Conservation (phyloP, 2,888 invertebrate genomes). For the Meliscaeva auricollis region DNA sequence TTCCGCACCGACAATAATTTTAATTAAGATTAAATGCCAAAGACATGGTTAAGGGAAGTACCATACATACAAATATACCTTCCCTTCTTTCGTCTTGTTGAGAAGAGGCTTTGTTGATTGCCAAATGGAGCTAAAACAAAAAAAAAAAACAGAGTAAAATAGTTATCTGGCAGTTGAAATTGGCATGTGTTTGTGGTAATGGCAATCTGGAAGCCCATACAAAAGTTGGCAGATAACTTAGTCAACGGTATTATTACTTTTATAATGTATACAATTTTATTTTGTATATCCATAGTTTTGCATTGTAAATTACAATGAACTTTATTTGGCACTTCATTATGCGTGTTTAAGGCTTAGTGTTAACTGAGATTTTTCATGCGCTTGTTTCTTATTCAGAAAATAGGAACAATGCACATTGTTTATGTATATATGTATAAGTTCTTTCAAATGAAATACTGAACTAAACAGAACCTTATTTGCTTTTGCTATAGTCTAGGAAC, state of each 20-base stretch:
- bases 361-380: conserved; percentile 11
- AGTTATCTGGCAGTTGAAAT: conserved; percentile 17
- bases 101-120: conserved; percentile 9
- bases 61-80: background rate
- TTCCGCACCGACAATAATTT: conserved; percentile 69
- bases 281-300: background rate
- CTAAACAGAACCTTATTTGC: conserved; percentile 19
- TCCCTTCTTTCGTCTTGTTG: background rate
- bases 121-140: conserved; percentile 18
- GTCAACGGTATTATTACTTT: conserved; percentile 7
- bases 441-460: background rate
- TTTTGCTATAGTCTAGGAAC: background rate
- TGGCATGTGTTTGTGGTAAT: conserved; percentile 31
- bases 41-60: conserved; percentile 53
- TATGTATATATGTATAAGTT: background rate
- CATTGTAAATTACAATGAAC: background rate
- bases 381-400: background rate
- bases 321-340: conserved; percentile 4
- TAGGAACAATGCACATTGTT: conserved; percentile 13
- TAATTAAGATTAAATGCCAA: conserved; percentile 68
- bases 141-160: background rate
- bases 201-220: conserved; percentile 38
- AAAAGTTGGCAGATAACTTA: conserved; percentile 14
- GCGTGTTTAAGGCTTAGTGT: conserved; percentile 4
- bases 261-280: background rate